Percentiles rank a stretch among this genome's conserved stretches.
Conservation (phyloP, 2,888 invertebrate species). For the Aspidiotus destructor region DNA sequence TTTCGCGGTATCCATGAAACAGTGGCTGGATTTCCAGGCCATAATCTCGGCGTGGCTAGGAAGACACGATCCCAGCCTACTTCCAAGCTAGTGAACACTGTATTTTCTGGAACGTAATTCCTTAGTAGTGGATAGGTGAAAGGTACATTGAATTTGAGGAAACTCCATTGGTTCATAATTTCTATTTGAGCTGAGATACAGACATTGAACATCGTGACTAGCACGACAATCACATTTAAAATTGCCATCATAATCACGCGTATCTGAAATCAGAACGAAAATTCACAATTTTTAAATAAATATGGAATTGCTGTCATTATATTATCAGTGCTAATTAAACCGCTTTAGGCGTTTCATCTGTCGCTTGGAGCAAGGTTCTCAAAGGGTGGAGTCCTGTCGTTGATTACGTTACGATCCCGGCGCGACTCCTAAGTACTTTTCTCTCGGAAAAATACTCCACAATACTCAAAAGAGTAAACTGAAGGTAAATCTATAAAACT, state of each 20-base stretch:
- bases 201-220: not conserved
- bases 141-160: constrained; percentile 57
- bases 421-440: too few species aligned
- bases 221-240: not conserved
- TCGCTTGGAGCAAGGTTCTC: too few species aligned
- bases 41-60: constrained; percentile 62
- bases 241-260: not conserved
- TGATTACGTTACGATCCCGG: too few species aligned
- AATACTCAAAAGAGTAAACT: too few species aligned
- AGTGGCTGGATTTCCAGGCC: constrained; percentile 67
- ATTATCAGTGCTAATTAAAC: too few species aligned
- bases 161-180: constrained; percentile 59
- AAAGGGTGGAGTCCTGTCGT: too few species aligned
- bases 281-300: too few species aligned
- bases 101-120: constrained; percentile 58
- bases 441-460: too few species aligned
- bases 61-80: constrained; percentile 62
- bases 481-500: too few species aligned
- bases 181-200: constrained; percentile 47
- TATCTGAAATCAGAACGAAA: too few species aligned
- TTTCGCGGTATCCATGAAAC: constrained; percentile 58
- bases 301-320: too few species aligned
- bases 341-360: too few species aligned
- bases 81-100: constrained; percentile 67
- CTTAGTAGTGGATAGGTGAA: constrained; percentile 48